Percentiles rank a stretch among this genome's conserved stretches.
Conservation (phyloP, 2,797 vertebrate genomes). For the Macrochelys suwanniensis region DNA sequence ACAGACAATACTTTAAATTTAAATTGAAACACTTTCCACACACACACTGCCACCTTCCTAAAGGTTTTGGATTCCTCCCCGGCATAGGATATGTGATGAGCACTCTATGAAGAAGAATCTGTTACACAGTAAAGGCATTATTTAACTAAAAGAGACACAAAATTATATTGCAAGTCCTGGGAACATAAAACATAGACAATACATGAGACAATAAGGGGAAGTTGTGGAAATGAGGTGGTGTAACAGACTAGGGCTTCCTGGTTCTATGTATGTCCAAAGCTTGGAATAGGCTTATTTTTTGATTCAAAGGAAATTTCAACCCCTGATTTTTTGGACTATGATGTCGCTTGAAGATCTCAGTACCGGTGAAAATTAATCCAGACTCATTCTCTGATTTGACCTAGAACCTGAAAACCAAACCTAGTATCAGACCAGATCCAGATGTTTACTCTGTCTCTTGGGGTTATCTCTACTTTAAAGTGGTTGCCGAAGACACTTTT, state of each 20-base stretch:
- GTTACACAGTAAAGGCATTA: background rate
- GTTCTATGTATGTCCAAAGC: background rate
- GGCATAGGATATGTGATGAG: background rate
- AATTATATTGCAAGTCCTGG: background rate
- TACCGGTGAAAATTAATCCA: background rate
- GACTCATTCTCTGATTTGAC: background rate
- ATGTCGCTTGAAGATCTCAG: background rate
- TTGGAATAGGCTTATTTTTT: background rate
- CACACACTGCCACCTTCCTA: too few relatives aligned
- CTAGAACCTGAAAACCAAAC: background rate
- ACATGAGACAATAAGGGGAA: background rate
- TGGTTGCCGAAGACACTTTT: background rate
- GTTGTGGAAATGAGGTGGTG: background rate
- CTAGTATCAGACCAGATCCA: background rate
- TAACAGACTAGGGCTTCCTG: background rate
- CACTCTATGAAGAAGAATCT: background rate
- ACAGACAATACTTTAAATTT: background rate
- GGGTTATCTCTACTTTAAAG: background rate
- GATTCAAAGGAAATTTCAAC: background rate
- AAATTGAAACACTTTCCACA: background rate
- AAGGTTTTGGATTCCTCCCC: too few relatives aligned
- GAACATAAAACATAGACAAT: background rate
- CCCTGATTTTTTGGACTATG: background rate
- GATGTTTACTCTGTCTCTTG: background rate
- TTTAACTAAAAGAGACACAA: background rate